phyloP scores from a whole-genome alignment of 2,797 vertebrate genomes.

The Apogon talboti region DNA sequence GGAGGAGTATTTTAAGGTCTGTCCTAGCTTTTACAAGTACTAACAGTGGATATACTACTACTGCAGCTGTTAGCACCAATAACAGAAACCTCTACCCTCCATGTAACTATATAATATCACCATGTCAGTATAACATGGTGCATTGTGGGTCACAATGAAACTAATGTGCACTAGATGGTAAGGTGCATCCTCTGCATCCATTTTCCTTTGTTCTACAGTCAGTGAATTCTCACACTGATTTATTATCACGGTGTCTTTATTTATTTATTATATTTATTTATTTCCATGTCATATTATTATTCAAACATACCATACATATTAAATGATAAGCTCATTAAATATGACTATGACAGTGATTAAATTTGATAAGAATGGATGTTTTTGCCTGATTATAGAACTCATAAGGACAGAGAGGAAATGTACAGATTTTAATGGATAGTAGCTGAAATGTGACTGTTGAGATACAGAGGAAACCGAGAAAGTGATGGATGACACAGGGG shows the following conservation, averaged over 20 bases:
- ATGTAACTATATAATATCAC: too few relatives aligned
- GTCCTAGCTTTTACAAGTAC: too few relatives aligned
- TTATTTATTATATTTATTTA: conserved; percentile 9
- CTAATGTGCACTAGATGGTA: too few relatives aligned
- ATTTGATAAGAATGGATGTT: conserved; percentile 22
- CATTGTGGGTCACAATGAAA: too few relatives aligned
- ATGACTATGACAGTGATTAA: conserved; percentile 9
- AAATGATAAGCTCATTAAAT: conserved; percentile 15
- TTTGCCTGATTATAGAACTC: conserved; percentile 7
- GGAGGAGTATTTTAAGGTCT: too few relatives aligned
- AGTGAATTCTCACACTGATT: too few relatives aligned
- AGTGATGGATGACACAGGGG: not conserved
- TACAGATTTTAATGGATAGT: not conserved
- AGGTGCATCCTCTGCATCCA: too few relatives aligned
- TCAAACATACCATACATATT: conserved; percentile 12
- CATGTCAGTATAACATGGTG: too few relatives aligned
- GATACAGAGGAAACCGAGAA: not conserved
- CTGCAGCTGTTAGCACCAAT: too few relatives aligned
- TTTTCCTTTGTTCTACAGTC: too few relatives aligned
- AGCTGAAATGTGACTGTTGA: conserved; percentile 8
- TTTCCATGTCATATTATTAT: conserved; percentile 1
- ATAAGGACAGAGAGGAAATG: conserved; percentile 19
- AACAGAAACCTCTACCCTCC: too few relatives aligned
- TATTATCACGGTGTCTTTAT: not conserved
- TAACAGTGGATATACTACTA: too few relatives aligned